Conservation (phyloP, 2,797 vertebrate species). For the Chelmon rostratus region DNA sequence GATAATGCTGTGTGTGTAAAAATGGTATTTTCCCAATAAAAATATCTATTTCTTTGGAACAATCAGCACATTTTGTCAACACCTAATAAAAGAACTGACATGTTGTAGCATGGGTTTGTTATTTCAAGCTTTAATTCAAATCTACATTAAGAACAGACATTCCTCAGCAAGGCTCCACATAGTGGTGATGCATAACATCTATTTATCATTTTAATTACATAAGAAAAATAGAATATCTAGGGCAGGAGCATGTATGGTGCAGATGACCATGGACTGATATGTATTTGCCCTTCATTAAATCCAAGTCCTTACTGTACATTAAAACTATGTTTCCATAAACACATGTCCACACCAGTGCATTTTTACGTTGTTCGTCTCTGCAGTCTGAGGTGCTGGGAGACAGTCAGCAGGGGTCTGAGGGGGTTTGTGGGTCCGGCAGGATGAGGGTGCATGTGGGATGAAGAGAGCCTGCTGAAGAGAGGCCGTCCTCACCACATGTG, state of each 20-base stretch:
- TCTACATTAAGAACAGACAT: slow-evolving; percentile 82
- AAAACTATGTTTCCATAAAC: slow-evolving; percentile 82
- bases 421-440: slow-evolving; percentile 7
- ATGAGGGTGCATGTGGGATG: slow-evolving; percentile 47
- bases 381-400: slow-evolving; percentile 44
- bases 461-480: slow-evolving; percentile 26
- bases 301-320: slow-evolving; percentile 89
- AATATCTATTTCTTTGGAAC: slow-evolving; percentile 40
- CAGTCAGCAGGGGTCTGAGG: slow-evolving; percentile 28
- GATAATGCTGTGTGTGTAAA: slow-evolving; percentile 22
- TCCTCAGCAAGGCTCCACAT: slow-evolving; percentile 85
- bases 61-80: slow-evolving; percentile 28
- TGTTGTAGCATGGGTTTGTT: slow-evolving; percentile 49
- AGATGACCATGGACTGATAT: slow-evolving; percentile 54
- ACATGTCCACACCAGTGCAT: slow-evolving; percentile 86
- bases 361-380: slow-evolving; percentile 77
- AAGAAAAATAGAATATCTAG: slow-evolving; percentile 74
- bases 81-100: slow-evolving; percentile 23
- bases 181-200: slow-evolving; percentile 63
- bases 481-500: slow-evolving; percentile 93
- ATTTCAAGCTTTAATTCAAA: slow-evolving; percentile 79
- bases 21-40: slow-evolving; percentile 25
- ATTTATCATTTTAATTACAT: slow-evolving; percentile 76
- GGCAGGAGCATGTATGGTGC: slow-evolving; percentile 50
- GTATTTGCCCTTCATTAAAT: slow-evolving; percentile 69